Base-by-base conservation (phyloP, 1,140 invertebrate species). In the Liolophura sinensis region DNA sequence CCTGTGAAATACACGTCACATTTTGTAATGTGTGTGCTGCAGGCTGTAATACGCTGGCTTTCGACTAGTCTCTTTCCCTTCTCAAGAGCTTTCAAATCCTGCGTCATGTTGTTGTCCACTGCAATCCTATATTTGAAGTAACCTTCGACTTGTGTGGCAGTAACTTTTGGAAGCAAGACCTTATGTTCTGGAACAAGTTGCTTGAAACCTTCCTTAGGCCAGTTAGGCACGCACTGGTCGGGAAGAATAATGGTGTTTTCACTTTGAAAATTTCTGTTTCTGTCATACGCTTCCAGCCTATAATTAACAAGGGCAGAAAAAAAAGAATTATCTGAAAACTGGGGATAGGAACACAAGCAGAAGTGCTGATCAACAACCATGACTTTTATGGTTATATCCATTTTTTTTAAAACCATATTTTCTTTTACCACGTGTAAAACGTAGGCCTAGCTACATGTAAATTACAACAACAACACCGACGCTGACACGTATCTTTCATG, bases 61-160 rank as follows among this genome's bases (percentile, higher is more conserved):
- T 54, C 22, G 25, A 40, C 54, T 52, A 63, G 58, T 20, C 27
- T 20, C 50, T 63, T 20, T 11, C 62, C 62, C 27, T 63, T 55
- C 47, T 49, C 27, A 14, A 62, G 14, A 0, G 60, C 60, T 40
- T 62, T 62, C 14, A 62, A 51, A 40, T 63, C 50, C 47, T 27
- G n/a, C 46, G 49, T 20, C 16, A 24, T 27, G 22, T 52, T 52
- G 49, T 64, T 63, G 20, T 63, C 62, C 16, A 22, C 63, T 48
- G 55, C 63, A 27, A 65, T 18, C 12, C 63, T 47, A 46, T 65
- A 48, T 24, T 59, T 15, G 51, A 65, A 65, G 49, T 65, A 58
- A 16, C 47, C 55, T 46, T 65, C 63, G 24, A 50, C 60, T 50
- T 65, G 63, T n/a, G 58, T 57, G 18, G 9, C 50, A 14, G 55